Evolutionary conservation across 2,888 invertebrate species (phyloP).

Genomic region (Agrilus biguttatus): DNA sequence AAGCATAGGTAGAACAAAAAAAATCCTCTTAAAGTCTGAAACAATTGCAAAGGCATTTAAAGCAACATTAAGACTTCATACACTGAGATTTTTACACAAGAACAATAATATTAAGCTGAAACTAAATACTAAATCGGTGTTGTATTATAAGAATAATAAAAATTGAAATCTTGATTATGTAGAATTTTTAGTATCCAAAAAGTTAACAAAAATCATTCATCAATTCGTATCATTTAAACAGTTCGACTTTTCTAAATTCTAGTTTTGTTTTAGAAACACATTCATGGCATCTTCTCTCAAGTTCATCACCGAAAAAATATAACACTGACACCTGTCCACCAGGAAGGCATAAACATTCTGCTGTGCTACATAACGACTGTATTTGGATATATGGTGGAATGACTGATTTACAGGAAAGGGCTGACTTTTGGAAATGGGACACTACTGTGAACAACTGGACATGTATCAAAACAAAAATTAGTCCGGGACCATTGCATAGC

Average conservation of each 20-base stretch:
- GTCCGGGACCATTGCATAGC: slow-evolving; percentile 59
- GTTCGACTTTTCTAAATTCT: neutral
- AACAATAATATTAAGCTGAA: no score
- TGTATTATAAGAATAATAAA: no score
- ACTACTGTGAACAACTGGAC: slow-evolving; percentile 51
- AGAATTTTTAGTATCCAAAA: no score
- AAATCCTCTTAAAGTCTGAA: no score
- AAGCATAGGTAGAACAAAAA: no score
- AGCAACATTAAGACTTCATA: no score
- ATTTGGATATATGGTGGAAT: slow-evolving; percentile 85
- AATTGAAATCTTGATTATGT: no score
- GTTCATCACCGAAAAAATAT: slow-evolving; percentile 25
- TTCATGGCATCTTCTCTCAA: slow-evolving; percentile 55
- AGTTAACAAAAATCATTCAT: no score
- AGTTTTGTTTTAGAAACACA: slow-evolving; percentile 49
- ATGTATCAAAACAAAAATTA: slow-evolving; percentile 42
- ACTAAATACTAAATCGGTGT: no score
- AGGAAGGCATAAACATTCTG: slow-evolving; percentile 73
- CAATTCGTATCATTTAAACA: no score
- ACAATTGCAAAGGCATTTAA: no score
- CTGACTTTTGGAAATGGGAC: slow-evolving; percentile 71
- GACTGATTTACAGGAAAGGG: slow-evolving; percentile 64
- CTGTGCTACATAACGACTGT: slow-evolving; percentile 58
- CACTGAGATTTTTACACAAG: no score
- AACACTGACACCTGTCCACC: slow-evolving; percentile 39